phyloP scores from a whole-genome alignment of 2,113 vertebrate species.

The Ondatra zibethicus region DNA sequence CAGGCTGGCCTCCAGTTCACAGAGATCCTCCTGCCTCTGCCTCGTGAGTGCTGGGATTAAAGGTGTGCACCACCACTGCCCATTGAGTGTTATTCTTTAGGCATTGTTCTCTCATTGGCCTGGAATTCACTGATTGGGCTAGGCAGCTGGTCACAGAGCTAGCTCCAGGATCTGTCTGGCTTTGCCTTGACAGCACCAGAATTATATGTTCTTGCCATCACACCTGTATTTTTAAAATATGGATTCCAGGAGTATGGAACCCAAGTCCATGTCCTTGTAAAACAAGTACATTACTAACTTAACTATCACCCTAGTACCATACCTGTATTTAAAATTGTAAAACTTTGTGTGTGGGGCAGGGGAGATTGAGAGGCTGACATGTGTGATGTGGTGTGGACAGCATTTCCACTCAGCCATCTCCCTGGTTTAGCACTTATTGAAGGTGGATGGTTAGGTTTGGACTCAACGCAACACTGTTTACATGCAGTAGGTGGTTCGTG shows the following conservation, averaged over 20 bases:
- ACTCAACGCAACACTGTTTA: background rate
- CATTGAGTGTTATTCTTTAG: background rate
- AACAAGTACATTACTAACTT: background rate
- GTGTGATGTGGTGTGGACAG: background rate
- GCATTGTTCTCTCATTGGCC: background rate
- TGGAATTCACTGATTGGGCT: background rate
- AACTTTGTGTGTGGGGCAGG: fast-evolving
- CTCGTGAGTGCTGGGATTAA: background rate
- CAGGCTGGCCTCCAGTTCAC: background rate
- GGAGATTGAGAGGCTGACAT: background rate
- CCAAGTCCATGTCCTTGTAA: background rate
- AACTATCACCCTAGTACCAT: background rate
- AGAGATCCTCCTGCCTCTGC: background rate
- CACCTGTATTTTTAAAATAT: background rate
- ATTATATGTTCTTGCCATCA: no score
- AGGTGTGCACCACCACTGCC: background rate
- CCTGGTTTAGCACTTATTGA: background rate
- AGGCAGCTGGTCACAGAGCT: background rate
- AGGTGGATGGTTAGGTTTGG: background rate
- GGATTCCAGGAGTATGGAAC: background rate
- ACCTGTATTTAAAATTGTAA: background rate
- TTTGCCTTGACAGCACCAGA: background rate
- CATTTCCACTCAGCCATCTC: no score
- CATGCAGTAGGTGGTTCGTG: background rate
- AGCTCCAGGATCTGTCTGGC: background rate